Conservation (phyloP, 2,113 vertebrate species). For the Pachypanchax playfairii region DNA sequence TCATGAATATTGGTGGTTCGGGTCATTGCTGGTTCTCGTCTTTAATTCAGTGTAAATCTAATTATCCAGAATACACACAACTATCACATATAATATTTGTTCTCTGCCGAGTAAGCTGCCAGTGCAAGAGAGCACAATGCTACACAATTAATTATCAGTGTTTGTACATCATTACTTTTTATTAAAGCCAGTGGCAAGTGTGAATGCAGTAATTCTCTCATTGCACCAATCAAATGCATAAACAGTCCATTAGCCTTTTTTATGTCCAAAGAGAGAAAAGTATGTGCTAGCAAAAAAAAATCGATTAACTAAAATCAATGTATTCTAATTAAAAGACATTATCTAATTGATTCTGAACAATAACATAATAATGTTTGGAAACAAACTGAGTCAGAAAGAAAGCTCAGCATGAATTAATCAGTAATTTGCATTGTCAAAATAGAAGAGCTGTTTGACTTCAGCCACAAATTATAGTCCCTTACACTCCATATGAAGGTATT, state of each 20-base stretch:
- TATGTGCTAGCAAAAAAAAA: conserved; percentile 17
- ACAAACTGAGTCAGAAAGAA: conserved; percentile 13
- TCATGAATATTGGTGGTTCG: neutral
- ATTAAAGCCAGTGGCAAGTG: conserved; percentile 71
- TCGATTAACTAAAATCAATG: conserved; percentile 18
- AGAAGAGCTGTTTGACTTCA: conserved; percentile 49
- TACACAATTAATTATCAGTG: conserved; percentile 75
- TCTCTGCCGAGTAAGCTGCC: conserved; percentile 61
- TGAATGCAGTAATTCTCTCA: conserved; percentile 53
- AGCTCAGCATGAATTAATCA: conserved; percentile 37
- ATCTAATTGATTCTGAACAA: conserved; percentile 13
- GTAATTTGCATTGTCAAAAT: conserved; percentile 55
- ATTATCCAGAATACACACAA: conserved; percentile 37
- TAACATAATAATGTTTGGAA: conserved; percentile 24
- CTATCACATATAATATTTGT: conserved; percentile 35
- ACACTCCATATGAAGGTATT: conserved; percentile 54
- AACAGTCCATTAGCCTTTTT: conserved; percentile 69
- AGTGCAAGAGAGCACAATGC: conserved; percentile 54
- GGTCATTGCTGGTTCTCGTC: neutral
- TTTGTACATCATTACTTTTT: conserved; percentile 78
- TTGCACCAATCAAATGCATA: conserved; percentile 55
- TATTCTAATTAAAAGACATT: conserved; percentile 15
- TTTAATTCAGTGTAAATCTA: conserved; percentile 43
- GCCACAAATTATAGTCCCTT: conserved; percentile 48
- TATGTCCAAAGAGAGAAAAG: conserved; percentile 17